phyloP scores from a whole-genome alignment of 1,140 invertebrate species.

The Cotesia vestalis region DNA sequence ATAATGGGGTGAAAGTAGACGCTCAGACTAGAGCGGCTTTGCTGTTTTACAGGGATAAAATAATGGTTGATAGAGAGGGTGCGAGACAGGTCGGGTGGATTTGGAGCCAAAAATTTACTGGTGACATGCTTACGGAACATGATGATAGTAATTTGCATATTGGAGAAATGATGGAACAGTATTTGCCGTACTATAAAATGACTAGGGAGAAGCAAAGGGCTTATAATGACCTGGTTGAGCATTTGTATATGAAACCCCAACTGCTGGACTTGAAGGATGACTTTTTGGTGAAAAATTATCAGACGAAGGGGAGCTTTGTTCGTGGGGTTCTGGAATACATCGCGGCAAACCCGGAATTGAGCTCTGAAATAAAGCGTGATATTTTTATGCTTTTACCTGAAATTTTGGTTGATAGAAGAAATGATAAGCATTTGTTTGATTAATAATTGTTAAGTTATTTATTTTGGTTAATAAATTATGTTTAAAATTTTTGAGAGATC shows the following conservation, averaged over 20 bases:
- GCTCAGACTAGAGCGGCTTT: slow-evolving; percentile 17
- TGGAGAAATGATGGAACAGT: slow-evolving; percentile 43
- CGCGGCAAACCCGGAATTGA: slow-evolving; percentile 3
- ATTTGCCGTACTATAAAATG: slow-evolving; percentile 40
- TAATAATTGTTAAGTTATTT: no score
- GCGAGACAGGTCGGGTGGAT: slow-evolving; percentile 36
- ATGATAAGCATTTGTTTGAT: no score
- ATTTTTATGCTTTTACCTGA: no score
- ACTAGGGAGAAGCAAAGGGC: slow-evolving; percentile 35
- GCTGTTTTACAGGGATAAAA: slow-evolving; percentile 36
- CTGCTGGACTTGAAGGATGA: slow-evolving; percentile 36
- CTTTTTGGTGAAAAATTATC: slow-evolving; percentile 39
- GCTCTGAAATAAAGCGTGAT: no score
- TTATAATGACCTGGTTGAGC: slow-evolving; percentile 43
- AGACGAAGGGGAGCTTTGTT: slow-evolving; percentile 39
- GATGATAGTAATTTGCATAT: slow-evolving; percentile 33
- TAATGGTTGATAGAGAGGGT: slow-evolving; percentile 20
- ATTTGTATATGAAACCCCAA: slow-evolving; percentile 37
- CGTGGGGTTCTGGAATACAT: slow-evolving; percentile 27
- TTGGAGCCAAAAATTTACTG: slow-evolving; percentile 31
- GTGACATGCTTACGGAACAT: slow-evolving; percentile 4
- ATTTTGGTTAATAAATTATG: no score
- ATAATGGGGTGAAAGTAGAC: background rate
- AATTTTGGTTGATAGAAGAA: no score
- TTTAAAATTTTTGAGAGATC: no score